Conservation (phyloP, 2,888 invertebrate genomes). For the Scaptomyza parva region DNA sequence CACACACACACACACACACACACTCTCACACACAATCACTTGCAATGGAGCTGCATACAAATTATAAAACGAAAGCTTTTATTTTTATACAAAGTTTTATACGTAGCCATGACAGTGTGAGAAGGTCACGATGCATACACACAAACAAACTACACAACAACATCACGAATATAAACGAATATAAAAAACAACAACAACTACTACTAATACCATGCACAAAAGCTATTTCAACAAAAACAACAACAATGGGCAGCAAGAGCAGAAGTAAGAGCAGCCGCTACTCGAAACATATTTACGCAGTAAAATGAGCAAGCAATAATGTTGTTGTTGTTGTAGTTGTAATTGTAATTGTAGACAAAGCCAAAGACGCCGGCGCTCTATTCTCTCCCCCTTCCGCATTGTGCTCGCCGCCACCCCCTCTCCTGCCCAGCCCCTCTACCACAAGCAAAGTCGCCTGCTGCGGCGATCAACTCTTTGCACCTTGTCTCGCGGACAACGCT, state of each 20-base stretch:
- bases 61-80: slow-evolving; percentile 80
- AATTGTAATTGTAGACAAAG: slow-evolving; percentile 29
- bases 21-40: no score
- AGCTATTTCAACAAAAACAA: slow-evolving; percentile 38
- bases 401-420: no score
- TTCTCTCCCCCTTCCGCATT: slow-evolving; percentile 15
- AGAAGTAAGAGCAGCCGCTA: slow-evolving; percentile 35
- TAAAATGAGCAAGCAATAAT: slow-evolving; percentile 48
- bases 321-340: background rate
- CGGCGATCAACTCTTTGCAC: slow-evolving; percentile 48
- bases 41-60: slow-evolving; percentile 73
- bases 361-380: slow-evolving; percentile 71
- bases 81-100: slow-evolving; percentile 70
- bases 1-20: slow-evolving; percentile 27
- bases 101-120: slow-evolving; percentile 84
- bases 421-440: background rate
- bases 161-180: slow-evolving; percentile 36
- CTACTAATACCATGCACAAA: slow-evolving; percentile 29
- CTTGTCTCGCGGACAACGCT: slow-evolving; percentile 23
- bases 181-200: slow-evolving; percentile 23
- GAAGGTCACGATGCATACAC: slow-evolving; percentile 82
- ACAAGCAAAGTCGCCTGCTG: slow-evolving; percentile 16
- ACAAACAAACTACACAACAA: slow-evolving; percentile 37
- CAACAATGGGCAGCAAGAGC: slow-evolving; percentile 24
- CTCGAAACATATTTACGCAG: slow-evolving; percentile 69